Conservation (phyloP, 2,888 invertebrate genomes). For the Torymus aiolomorphi region DNA sequence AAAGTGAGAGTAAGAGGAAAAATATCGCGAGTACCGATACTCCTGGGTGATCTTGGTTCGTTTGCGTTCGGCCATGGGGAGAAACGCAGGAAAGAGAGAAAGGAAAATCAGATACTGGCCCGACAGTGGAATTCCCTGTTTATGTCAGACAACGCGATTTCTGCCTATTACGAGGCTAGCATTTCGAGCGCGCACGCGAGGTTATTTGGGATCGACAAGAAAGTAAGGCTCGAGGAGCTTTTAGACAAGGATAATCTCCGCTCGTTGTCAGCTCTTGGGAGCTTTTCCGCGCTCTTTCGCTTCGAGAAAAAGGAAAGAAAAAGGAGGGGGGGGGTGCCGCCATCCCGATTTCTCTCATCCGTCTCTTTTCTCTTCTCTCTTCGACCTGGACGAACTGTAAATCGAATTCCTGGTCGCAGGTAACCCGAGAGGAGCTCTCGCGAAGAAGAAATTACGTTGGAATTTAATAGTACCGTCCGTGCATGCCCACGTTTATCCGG, state of each 20-base stretch:
- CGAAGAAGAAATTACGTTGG: constrained; percentile 44
- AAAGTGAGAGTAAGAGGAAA: constrained; percentile 1
- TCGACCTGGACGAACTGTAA: constrained; percentile 33
- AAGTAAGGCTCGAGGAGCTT: constrained; percentile 24
- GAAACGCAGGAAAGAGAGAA: neutral
- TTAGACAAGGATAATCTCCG: constrained; percentile 53
- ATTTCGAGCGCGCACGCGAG: neutral
- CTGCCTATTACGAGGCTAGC: constrained; percentile 58
- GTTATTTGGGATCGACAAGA: constrained; percentile 29
- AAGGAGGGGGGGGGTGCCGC: no score
- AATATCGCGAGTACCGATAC: neutral
- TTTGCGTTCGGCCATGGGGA: constrained; percentile 15
- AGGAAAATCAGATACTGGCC: constrained; percentile 64
- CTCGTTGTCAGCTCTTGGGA: constrained; percentile 41
- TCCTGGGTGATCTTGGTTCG: constrained; percentile 21
- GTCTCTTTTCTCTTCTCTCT: neutral
- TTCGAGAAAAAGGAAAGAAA: neutral
- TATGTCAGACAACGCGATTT: constrained; percentile 66
- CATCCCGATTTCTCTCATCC: constrained; percentile 6
- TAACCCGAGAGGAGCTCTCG: constrained; percentile 25
- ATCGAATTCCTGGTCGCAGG: constrained; percentile 48
- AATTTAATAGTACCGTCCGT: constrained; percentile 46
- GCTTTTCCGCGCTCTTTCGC: constrained; percentile 30
- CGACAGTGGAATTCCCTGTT: constrained; percentile 66
- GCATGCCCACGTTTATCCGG: constrained; percentile 28